Evolutionary conservation across 2,797 vertebrate species (phyloP).

Genomic region (Phalanger gymnotis): DNA sequence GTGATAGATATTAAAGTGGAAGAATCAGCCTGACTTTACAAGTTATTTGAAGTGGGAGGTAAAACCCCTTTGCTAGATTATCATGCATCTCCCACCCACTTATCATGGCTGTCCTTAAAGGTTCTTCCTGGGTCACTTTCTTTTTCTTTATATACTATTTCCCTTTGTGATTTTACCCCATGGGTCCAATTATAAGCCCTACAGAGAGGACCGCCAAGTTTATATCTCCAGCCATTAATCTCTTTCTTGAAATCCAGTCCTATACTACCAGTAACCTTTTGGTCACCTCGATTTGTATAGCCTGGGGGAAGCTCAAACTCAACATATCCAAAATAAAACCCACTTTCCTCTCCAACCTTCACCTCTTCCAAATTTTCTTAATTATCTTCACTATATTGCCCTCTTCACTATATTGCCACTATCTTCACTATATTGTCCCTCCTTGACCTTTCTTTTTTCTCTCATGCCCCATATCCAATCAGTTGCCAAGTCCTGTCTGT

Average conservation of each 20-base stretch:
- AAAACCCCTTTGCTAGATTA: neutral
- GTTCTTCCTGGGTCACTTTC: neutral
- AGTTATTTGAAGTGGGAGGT: no score
- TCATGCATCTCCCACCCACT: neutral
- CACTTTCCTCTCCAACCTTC: neutral
- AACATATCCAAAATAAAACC: neutral
- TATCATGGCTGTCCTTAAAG: neutral
- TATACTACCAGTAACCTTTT: neutral
- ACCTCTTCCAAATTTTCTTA: neutral
- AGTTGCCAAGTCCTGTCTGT: neutral
- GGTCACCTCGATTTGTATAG: neutral
- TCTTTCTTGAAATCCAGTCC: neutral
- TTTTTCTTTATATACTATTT: neutral
- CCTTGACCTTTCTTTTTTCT: neutral
- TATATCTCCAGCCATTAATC: neutral
- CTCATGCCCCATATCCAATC: neutral
- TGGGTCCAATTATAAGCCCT: neutral
- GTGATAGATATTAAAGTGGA: neutral
- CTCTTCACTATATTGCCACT: neutral
- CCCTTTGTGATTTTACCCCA: neutral
- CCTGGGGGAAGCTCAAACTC: neutral
- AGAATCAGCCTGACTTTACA: neutral
- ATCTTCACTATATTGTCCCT: neutral
- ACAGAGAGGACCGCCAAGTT: neutral
- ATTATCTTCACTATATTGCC: neutral